Base-by-base conservation (phyloP, 2,888 invertebrate species). In the Aethes cnicana region DNA sequence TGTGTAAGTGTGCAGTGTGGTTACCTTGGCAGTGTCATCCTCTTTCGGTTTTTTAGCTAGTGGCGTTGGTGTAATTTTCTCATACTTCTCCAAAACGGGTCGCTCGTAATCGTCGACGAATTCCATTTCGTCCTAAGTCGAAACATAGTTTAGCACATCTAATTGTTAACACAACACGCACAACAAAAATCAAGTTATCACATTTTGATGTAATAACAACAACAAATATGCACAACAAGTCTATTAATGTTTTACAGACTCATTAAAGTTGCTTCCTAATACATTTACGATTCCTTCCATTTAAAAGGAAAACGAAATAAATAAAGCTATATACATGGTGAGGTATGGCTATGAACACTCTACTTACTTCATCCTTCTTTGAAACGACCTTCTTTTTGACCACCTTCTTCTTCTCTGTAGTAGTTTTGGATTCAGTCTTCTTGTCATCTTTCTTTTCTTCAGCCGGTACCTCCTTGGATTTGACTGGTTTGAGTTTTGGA, bases 71-170 rank as follows among this genome's bases (percentile, higher is more conserved):
- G 90, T 81, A 64, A 90, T 76, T 69, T 90, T 92, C 84, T 94
- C 93, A 68, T 93, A 94, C 82, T 92, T 93, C 81, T 95, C 94
- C 72, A 95, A 86, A 42, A 92, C 93, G 1, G 95, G 93, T 67
- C 95, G 91, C 75, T 95, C 95, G 80, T 95, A 95, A 87, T 95
- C 95, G 43, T 94, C 93, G 70, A 88, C 85, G 72, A 90, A 90
- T 70, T 90, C 89, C 75, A 88, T 66, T 73, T 74, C 74, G 53
- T 83, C 89, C 89, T 89, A 88, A 66, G 77, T 77, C 71, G 64
- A 81, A 83, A 80, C 63, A 78, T 55, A 72, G 44, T 82, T 84
- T 81, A 84, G 72, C 82, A 84, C 84, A 71, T 72, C 52, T 60
- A 65, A n/a, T 59, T 65, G 77, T 80, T 78, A 80, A 72, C 67